Conservation (phyloP, 2,113 vertebrate genomes). For the Erinaceus europaeus region DNA sequence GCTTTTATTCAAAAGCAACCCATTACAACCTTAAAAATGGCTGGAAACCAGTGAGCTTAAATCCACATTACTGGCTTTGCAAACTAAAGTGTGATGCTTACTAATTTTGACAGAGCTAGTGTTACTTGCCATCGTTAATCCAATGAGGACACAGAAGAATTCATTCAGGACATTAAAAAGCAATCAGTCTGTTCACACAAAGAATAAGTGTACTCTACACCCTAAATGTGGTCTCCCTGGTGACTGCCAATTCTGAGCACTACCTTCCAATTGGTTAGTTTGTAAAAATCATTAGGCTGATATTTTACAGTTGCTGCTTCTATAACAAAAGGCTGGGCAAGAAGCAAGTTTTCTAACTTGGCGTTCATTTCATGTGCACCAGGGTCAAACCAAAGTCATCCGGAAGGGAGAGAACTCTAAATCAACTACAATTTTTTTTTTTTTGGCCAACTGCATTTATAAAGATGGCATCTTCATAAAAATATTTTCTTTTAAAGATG, state of each 20-base stretch:
- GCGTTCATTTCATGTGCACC: not conserved
- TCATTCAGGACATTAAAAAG: not conserved
- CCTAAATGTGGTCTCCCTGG: conserved; percentile 37
- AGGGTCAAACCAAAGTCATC: not conserved
- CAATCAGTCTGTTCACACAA: not conserved
- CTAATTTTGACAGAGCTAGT: not conserved
- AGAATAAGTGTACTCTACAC: not conserved
- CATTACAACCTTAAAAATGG: not conserved
- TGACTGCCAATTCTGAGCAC: not conserved
- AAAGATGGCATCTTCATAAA: not conserved
- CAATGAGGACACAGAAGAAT: not conserved
- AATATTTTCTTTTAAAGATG: not conserved
- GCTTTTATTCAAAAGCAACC: not conserved
- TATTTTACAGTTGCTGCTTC: not conserved
- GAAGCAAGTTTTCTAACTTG: conserved; percentile 1
- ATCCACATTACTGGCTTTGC: not conserved
- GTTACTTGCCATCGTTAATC: not conserved
- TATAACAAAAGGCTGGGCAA: not conserved
- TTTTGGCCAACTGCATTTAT: no score
- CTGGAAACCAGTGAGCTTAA: not conserved
- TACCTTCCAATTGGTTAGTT: conserved; percentile 9
- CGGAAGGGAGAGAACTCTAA: not conserved
- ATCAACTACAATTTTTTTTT: no score
- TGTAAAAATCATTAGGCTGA: not conserved
- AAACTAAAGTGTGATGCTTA: not conserved